These are phyloP conservation scores for Todus mexicanus DNA, from an alignment of 2,797 vertebrate genomes.

Conservation along the genomic window DNA sequence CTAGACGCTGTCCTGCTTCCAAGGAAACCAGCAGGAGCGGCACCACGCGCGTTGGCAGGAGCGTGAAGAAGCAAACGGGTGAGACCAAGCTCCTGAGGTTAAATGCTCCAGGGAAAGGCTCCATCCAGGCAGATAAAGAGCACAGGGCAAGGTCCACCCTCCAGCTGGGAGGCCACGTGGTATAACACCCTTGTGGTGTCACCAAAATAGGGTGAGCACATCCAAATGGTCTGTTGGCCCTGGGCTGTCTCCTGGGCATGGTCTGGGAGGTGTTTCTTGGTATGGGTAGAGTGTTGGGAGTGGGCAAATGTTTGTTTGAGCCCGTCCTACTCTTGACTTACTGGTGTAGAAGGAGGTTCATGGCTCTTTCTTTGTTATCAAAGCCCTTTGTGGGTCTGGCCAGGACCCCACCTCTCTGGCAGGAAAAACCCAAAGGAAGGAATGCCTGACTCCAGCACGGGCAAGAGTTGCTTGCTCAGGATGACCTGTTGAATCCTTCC, in stretches of 20 bases:
- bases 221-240: neutral
- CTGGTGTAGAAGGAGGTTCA: neutral
- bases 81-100: neutral
- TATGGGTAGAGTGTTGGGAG: neutral
- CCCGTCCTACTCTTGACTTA: neutral
- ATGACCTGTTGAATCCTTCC: rapidly evolving
- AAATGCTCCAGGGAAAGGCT: neutral
- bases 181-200: neutral
- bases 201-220: neutral
- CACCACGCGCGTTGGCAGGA: rapidly evolving
- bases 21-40: neutral
- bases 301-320: neutral
- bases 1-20: neutral
- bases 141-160: neutral
- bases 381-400: neutral
- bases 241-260: neutral
- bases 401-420: no score
- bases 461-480: neutral
- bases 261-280: neutral
- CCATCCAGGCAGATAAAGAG: neutral
- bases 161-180: rapidly evolving
- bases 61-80: neutral
- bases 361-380: neutral
- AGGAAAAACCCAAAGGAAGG: neutral
- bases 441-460: neutral